Conservation (phyloP, 2,113 vertebrate genomes). For the Platysternon megacephalum region DNA sequence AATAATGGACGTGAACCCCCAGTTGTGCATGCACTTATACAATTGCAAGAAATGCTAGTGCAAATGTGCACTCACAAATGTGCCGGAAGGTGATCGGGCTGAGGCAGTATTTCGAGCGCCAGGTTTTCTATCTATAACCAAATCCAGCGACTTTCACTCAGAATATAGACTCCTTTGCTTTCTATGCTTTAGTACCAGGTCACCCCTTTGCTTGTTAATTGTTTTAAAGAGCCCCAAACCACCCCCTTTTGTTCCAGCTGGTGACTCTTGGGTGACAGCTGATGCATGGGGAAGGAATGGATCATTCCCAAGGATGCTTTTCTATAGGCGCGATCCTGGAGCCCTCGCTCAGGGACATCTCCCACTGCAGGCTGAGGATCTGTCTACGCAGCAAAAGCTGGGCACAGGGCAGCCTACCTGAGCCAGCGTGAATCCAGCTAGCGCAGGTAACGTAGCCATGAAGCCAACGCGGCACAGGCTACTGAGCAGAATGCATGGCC, state of each 20-base stretch:
- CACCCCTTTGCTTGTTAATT: not conserved
- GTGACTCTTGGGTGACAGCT: not conserved
- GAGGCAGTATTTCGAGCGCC: not conserved
- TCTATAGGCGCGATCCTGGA: not conserved
- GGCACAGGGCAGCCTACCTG: not conserved
- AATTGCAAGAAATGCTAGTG: not conserved
- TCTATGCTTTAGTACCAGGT: not conserved
- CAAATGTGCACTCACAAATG: not conserved
- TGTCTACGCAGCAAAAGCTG: not conserved
- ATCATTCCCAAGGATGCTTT: no score
- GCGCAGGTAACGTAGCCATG: not conserved
- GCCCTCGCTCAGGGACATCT: not conserved
- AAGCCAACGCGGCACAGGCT: not conserved
- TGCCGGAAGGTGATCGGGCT: not conserved
- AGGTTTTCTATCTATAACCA: not conserved
- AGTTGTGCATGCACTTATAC: not conserved
- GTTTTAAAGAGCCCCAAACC: not conserved
- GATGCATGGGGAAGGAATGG: no score
- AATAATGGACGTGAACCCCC: not conserved
- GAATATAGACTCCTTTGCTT: not conserved
- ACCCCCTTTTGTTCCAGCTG: not conserved
- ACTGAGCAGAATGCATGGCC: not conserved
- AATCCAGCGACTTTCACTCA: not conserved
- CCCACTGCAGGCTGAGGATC: not conserved
- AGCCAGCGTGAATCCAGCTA: not conserved